Percentiles rank a stretch among this genome's conserved stretches.
Conservation (phyloP, 2,113 vertebrate species). For the Bubalus kerabau region DNA sequence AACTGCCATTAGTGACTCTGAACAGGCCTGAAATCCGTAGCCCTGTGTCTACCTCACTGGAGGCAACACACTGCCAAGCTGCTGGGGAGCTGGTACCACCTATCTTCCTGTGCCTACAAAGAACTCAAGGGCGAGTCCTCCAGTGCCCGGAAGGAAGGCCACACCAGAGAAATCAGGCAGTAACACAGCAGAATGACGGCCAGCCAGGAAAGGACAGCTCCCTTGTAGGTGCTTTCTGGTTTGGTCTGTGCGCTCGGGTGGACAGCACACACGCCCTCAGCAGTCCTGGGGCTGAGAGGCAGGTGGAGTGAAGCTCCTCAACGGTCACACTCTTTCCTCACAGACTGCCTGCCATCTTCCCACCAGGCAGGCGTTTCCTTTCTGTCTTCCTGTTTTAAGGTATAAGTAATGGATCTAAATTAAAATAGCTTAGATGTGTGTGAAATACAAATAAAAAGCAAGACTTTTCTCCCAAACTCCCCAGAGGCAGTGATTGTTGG, state of each 20-base stretch:
- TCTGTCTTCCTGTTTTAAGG: neutral
- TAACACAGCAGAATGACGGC: neutral
- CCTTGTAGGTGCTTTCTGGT: neutral
- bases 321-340: neutral
- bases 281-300: too few relatives aligned
- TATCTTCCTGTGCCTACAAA: neutral
- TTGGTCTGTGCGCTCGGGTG: neutral
- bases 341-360: neutral
- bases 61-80: neutral
- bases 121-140: neutral
- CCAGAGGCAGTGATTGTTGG: neutral
- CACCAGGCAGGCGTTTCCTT: neutral
- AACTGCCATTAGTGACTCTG: neutral
- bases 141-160: neutral
- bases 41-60: neutral
- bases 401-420: neutral
- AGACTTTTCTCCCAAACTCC: neutral
- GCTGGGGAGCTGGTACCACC: neutral
- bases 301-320: neutral
- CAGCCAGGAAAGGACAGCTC: neutral
- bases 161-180: neutral
- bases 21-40: neutral
- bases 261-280: fast-evolving
- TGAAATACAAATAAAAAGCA: neutral
- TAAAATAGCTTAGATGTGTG: neutral